Evolutionary conservation across 2,888 invertebrate species (phyloP).

Genomic region (Calameuta pallipes): DNA sequence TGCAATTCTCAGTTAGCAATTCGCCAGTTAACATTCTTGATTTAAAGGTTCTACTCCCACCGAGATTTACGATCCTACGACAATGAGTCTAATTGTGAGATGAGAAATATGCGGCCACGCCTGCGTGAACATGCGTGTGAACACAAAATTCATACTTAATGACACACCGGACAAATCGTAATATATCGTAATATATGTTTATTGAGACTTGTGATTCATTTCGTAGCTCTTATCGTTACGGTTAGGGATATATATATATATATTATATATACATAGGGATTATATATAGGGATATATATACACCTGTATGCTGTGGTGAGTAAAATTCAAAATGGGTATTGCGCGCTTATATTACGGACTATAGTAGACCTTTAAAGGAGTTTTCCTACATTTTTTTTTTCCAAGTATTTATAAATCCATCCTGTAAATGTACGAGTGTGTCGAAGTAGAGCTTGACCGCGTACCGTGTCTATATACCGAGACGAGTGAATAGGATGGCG

Average conservation of each 20-base stretch:
- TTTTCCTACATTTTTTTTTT: background rate
- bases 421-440: background rate
- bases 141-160: conserved; percentile 34
- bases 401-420: background rate
- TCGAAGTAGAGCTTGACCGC: background rate
- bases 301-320: background rate
- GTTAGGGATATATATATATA: background rate
- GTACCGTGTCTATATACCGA: background rate
- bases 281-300: too few species aligned
- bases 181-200: conserved; percentile 36
- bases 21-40: background rate
- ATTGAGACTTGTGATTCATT: conserved; percentile 3
- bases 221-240: background rate
- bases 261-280: too few species aligned
- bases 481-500: background rate
- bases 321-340: background rate
- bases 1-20: background rate
- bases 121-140: conserved; percentile 31
- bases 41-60: background rate
- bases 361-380: background rate
- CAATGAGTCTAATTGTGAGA: conserved; percentile 38
- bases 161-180: conserved; percentile 37
- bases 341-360: background rate
- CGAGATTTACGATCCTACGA: conserved; percentile 32
- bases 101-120: conserved; percentile 35